phyloP scores from a whole-genome alignment of 2,797 vertebrate species.

The Cetoscarus ocellatus region DNA sequence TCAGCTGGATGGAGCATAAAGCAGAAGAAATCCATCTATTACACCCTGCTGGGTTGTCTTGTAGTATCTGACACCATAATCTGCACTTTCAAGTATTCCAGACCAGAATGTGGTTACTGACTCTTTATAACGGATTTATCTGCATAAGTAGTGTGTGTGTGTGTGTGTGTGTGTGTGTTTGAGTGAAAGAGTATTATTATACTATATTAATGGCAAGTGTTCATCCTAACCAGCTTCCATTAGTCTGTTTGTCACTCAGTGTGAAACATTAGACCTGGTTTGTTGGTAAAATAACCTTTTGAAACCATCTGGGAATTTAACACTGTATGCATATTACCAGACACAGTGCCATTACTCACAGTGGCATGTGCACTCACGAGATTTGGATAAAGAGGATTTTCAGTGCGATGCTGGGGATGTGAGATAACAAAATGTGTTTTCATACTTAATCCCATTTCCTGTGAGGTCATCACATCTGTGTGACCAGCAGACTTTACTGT shows the following conservation, averaged over 20 bases:
- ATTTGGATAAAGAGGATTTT: constrained; percentile 55
- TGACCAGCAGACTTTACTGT: constrained; percentile 15
- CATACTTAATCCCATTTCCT: constrained; percentile 49
- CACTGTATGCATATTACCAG: neutral
- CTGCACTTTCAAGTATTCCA: constrained; percentile 39
- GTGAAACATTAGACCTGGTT: constrained; percentile 15
- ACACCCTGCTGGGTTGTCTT: constrained; percentile 24
- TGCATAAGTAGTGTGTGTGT: constrained; percentile 30
- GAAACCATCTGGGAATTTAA: constrained; percentile 37
- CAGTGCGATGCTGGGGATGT: constrained; percentile 20
- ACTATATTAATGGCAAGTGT: constrained; percentile 25
- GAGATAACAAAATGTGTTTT: constrained; percentile 16
- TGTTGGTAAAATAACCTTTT: constrained; percentile 63
- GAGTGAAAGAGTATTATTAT: constrained; percentile 12
- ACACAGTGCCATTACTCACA: constrained; percentile 8
- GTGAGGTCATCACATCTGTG: constrained; percentile 41
- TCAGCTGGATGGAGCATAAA: constrained; percentile 40
- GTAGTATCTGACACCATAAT: constrained; percentile 41
- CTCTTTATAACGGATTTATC: constrained; percentile 44
- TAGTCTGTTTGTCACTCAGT: constrained; percentile 31
- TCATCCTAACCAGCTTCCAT: constrained; percentile 35
- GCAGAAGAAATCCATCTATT: constrained; percentile 59
- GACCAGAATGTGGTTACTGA: constrained; percentile 23
- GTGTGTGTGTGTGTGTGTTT: constrained; percentile 2
- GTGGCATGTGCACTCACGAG: neutral